Evolutionary conservation across 1,140 invertebrate genomes (phyloP), one percentile per base, ranked within the genome.

Genomic region (Calephelis virginiensis): DNA sequence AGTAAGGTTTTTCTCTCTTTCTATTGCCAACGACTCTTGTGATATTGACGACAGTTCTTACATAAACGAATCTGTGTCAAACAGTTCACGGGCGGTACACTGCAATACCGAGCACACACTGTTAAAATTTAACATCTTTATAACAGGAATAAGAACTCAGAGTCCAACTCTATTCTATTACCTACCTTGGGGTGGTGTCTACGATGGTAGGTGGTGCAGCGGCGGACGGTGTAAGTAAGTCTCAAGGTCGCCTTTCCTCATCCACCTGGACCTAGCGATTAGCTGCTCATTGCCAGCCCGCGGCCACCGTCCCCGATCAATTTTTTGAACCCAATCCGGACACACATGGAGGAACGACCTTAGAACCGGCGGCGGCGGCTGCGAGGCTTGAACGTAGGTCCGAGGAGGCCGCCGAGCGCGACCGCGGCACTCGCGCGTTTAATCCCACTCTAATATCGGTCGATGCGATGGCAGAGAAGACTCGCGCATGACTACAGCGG

Each of bases 361-460:
- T 66, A 76, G 74, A 76, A 70, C 67, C 72, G 75, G 73, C 75
- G 76, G 73, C 78, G 74, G 77, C 75, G 75, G 68, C 75, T 67
- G 72, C 69, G 72, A 72, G 74, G 73, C 72, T 74, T 75, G 40
- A 72, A 68, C 75, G 76, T 74, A 73, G 72, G 70, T 75, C 68
- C 64, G 76, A 72, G 73, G 73, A 72, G 71, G 75, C 80, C 75
- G 81, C 76, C 80, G 79, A 78, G 80, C 76, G 77, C 84, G 82
- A 79, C 81, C 78, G 82, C 80, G 78, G 76, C 80, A 80, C 77
- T 81, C 82, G 81, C 85, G 85, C 85, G 81, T 82, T 78, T 87
- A 82, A 76, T 82, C 68, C 75, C 64, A 73, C 78, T 81, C 73
- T 76, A 74, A 74, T 75, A 68, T 80, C 74, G 81, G 82, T 85